phyloP scores from a whole-genome alignment of 2,113 vertebrate species.

The Rhegmatorhina hoffmannsi region DNA sequence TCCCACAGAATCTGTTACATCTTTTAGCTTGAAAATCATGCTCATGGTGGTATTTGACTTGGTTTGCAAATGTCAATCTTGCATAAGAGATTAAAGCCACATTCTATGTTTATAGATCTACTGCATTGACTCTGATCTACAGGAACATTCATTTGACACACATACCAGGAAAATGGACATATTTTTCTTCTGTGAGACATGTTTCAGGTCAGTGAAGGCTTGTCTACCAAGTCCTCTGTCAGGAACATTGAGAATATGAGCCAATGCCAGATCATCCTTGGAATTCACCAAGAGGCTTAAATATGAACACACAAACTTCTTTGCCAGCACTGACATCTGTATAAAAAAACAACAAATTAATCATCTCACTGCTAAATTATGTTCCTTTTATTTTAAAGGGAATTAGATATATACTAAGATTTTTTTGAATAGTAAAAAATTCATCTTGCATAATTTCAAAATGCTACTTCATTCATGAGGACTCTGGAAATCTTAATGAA shows the following conservation, averaged over 20 bases:
- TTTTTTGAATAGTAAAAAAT: not conserved
- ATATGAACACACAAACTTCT: slow-evolving; percentile 86
- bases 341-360: slow-evolving; percentile 12
- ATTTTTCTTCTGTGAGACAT: slow-evolving; percentile 73
- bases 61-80: not conserved
- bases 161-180: slow-evolving; percentile 93
- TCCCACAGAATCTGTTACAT: not conserved
- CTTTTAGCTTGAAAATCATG: not conserved
- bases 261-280: slow-evolving; percentile 89
- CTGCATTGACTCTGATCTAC: not conserved
- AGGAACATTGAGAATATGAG: slow-evolving; percentile 85
- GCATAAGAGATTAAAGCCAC: not conserved
- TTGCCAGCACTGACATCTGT: slow-evolving; percentile 77
- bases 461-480: not conserved
- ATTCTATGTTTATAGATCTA: not conserved
- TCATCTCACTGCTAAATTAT: not conserved
- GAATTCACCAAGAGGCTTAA: slow-evolving; percentile 89
- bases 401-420: not conserved
- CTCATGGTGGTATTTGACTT: not conserved
- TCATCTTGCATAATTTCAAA: not conserved
- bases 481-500: not conserved
- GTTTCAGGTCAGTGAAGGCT: slow-evolving; percentile 90
- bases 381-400: not conserved
- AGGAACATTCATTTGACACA: not conserved
- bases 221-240: slow-evolving; percentile 82